Conservation (phyloP, 37 sponge, comb jelly and placozoan genomes). For the Aplysina aerophoba region DNA sequence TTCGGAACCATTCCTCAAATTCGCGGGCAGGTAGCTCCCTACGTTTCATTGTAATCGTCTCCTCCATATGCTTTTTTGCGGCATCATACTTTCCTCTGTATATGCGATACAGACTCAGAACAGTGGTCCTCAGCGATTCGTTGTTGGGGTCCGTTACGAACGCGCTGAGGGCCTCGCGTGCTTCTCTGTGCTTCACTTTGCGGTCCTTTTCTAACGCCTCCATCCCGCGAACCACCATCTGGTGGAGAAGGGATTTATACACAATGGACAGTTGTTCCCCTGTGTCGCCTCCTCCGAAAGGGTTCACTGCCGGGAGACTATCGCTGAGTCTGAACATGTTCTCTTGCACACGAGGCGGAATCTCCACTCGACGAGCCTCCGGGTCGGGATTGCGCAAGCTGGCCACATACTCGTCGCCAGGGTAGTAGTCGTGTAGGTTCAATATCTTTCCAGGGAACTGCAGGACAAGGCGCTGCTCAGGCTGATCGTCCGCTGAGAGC, state of each 20-base stretch:
- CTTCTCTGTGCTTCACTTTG: conserved; percentile 15
- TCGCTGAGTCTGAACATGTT: conserved; percentile 45
- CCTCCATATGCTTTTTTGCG: conserved; percentile 2
- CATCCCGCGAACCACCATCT: conserved; percentile 28
- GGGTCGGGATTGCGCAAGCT: conserved; percentile 32
- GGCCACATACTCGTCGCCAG: conserved; percentile 31
- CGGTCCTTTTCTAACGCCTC: conserved; percentile 15
- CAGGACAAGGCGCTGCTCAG: conserved; percentile 35
- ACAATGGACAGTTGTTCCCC: conserved; percentile 28
- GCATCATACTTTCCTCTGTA: conserved; percentile 10
- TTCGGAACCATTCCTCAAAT: conserved; percentile 29
- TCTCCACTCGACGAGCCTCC: conserved; percentile 3
- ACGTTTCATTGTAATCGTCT: not conserved
- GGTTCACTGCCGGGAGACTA: conserved; percentile 18
- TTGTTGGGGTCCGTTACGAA: conserved; percentile 22
- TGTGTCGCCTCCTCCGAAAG: conserved; percentile 38
- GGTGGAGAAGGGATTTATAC: conserved; percentile 14
- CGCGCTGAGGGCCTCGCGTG: not conserved
- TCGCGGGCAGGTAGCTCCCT: not conserved
- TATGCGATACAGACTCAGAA: conserved; percentile 4
- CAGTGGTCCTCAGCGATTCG: not conserved
- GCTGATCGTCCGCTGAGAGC: not conserved
- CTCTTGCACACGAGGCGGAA: conserved; percentile 39
- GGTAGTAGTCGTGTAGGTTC: conserved; percentile 39
- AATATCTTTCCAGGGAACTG: conserved; percentile 43